These are phyloP conservation scores for Chaunax sp. DNA, from an alignment of 2,797 vertebrate species.

Conservation along the genomic window DNA sequence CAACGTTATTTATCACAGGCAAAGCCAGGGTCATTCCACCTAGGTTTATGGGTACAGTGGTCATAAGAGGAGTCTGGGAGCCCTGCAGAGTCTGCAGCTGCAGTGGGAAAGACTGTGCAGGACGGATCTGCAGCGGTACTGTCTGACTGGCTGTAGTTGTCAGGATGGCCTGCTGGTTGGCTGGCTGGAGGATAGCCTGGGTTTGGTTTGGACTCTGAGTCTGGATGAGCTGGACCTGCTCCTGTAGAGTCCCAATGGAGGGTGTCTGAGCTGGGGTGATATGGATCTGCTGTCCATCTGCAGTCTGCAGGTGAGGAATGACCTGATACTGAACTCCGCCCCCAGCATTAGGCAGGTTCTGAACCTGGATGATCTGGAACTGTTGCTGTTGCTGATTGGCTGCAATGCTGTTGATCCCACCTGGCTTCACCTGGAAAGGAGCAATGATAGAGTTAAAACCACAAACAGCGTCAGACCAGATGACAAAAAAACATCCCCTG, in stretches of 20 bases:
- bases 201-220: constrained; percentile 86
- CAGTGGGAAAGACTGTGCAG: constrained; percentile 94
- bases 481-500: background rate
- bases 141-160: constrained; percentile 93
- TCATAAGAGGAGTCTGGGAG: constrained; percentile 93
- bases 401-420: constrained; percentile 75
- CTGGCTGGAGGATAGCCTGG: constrained; percentile 88
- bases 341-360: constrained; percentile 89
- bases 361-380: constrained; percentile 96
- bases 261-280: constrained; percentile 88
- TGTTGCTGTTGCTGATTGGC: constrained; percentile 84
- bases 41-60: constrained; percentile 96
- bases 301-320: constrained; percentile 96
- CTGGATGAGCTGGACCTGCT: constrained; percentile 97
- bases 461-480: constrained; percentile 11
- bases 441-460: constrained; percentile 16
- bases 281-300: constrained; percentile 96
- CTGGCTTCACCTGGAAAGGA: constrained; percentile 80
- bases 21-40: constrained; percentile 96
- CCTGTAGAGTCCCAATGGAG: constrained; percentile 85
- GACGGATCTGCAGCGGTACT: constrained; percentile 95
- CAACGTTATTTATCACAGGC: constrained; percentile 94
- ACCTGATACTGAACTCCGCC: constrained; percentile 97
- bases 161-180: constrained; percentile 87
- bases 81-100: constrained; percentile 96